Conservation (phyloP, 2,888 invertebrate genomes). For the Trichacis sp. region DNA sequence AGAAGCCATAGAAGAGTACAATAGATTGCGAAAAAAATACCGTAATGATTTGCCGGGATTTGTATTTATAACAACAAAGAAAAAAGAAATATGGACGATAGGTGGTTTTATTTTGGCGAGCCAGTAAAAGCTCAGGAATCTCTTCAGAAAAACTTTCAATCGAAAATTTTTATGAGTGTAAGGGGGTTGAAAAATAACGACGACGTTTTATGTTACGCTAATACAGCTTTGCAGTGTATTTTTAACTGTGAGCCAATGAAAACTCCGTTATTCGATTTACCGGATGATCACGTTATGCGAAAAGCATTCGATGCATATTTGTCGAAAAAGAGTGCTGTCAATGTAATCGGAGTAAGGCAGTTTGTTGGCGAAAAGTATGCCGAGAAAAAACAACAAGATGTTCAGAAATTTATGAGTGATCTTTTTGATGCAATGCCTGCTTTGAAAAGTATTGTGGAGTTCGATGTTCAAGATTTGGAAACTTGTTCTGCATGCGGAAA, state of each 20-base stretch:
- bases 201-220: background rate
- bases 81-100: too few relatives aligned
- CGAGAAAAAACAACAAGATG: background rate
- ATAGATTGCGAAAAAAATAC: conserved; percentile 31
- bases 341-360: background rate
- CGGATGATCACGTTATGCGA: background rate
- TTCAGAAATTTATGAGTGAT: background rate
- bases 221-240: conserved; percentile 3
- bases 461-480: background rate
- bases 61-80: too few relatives aligned
- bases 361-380: background rate
- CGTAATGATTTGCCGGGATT: too few relatives aligned
- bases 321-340: background rate
- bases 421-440: background rate
- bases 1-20: conserved; percentile 42
- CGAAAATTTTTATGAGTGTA: background rate
- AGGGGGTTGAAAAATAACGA: background rate
- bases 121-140: too few relatives aligned
- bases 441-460: background rate
- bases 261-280: background rate
- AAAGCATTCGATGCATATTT: background rate
- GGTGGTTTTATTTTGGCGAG: too few relatives aligned
- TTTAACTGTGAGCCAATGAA: background rate
- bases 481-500: background rate
- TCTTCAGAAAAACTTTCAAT: background rate